These are phyloP conservation scores for Labeo catla DNA, from an alignment of 2,113 vertebrate species.

Conservation along the genomic window DNA sequence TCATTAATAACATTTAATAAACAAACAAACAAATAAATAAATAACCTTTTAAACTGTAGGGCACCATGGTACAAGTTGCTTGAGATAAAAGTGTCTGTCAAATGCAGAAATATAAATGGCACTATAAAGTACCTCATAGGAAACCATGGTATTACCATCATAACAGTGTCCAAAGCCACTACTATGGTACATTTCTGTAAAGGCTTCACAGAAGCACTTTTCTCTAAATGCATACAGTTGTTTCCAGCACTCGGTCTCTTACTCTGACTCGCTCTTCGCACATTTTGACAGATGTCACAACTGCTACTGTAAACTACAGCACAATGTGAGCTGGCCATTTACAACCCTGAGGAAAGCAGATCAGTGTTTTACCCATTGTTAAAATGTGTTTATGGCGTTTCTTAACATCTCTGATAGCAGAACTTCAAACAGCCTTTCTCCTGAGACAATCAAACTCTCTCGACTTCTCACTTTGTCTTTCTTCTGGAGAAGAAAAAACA, in stretches of 20 bases:
- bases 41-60: too few species aligned
- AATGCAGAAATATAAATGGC: not conserved
- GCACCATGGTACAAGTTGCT: too few species aligned
- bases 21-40: too few species aligned
- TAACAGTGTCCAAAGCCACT: not conserved
- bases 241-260: not conserved
- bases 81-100: too few species aligned
- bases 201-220: not conserved
- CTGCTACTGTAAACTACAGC: slow-evolving; percentile 8
- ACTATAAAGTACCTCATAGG: not conserved
- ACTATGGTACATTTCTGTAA: not conserved
- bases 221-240: not conserved
- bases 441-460: not conserved
- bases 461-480: slow-evolving; percentile 1
- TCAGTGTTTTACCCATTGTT: not conserved
- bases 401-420: not conserved
- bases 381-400: not conserved
- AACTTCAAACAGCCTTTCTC: not conserved
- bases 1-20: too few species aligned
- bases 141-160: not conserved
- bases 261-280: not conserved
- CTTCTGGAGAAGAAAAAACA: not conserved
- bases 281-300: slow-evolving; percentile 30
- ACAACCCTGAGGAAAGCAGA: not conserved
- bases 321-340: not conserved